Evolutionary conservation across 2,797 vertebrate genomes (phyloP), one percentile per base, ranked within the genome.

Genomic region (Crocidura indochinensis): DNA sequence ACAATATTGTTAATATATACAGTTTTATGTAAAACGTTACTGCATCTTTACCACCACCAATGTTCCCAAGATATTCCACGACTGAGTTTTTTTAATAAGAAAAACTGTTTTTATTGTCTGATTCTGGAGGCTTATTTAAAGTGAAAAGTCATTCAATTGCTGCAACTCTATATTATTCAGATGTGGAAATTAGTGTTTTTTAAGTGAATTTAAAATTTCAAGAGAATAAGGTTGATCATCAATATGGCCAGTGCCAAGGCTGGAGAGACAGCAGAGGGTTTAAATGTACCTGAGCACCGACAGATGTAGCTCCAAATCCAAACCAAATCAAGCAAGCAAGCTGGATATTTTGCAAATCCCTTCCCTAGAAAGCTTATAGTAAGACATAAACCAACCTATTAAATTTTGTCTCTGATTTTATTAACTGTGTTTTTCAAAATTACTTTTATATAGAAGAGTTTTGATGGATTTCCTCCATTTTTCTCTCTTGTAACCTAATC

Each of bases 401-500:
- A 68, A 80, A 53, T 56, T 46, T 24, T 8, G 8, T 38, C 64
- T 44, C 2, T 92, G 29, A n/a, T 65, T 89, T 91, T 73, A 83
- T 67, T 24, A 68, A 62, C 68, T 87, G 9, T 77, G 46, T 84
- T 29, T 44, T 85, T 94, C 77, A 68, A 27, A 88, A 82, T 88
- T 77, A 74, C 69, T 81, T 87, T 88, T 84, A 65, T 65, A 80
- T 68, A 89, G 22, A 84, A 6, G 22, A 84, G 10, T 90, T 93
- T 76, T 51, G 38, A 22, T n/a, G 6, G 9, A 72, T 10, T 84
- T 47, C 31, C n/a, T 86, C 38, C 24, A 65, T 5, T 79, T 15
- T 75, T 6, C 12, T 20, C 53, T 90, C 19, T 86, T 20, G 49
- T 78, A 74, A 62, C 69, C 86, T 89, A 47, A 74, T 14, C 27